Percentiles rank a stretch among this genome's conserved stretches.
phyloP scores from a whole-genome alignment of 2,888 invertebrate genomes.

The Gnatocerus cornutus region DNA sequence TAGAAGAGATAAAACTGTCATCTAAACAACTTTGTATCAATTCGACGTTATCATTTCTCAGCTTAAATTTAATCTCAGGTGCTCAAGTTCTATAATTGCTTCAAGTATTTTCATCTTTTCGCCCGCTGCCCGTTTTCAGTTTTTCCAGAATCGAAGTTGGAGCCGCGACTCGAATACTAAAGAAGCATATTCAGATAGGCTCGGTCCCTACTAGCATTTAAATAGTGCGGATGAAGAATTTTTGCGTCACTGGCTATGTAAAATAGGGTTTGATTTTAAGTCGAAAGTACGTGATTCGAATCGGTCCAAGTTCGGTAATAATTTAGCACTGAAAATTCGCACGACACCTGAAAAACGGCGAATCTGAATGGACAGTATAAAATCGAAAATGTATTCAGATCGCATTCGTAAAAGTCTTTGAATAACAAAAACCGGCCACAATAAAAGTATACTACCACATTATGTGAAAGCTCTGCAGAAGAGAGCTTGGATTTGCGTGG shows the following conservation, averaged over 20 bases:
- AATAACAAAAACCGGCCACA: conserved; percentile 64
- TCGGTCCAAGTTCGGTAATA: conserved; percentile 41
- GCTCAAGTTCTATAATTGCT: neutral
- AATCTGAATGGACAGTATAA: conserved; percentile 56
- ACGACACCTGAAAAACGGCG: conserved; percentile 52
- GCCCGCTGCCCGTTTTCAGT: conserved; percentile 51
- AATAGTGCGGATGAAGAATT: conserved; percentile 60
- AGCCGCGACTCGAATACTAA: conserved; percentile 48
- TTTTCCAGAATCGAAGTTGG: conserved; percentile 58
- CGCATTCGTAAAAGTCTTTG: conserved; percentile 57
- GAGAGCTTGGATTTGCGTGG: conserved; percentile 31
- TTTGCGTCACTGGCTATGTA: conserved; percentile 59
- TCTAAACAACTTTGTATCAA: too few species aligned
- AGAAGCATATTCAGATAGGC: conserved; percentile 59
- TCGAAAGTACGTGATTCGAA: conserved; percentile 54
- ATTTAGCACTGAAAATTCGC: conserved; percentile 46
- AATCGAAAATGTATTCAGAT: conserved; percentile 61
- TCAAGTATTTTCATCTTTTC: neutral
- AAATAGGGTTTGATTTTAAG: conserved; percentile 63
- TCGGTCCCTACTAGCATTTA: conserved; percentile 57
- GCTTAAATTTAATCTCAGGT: too few species aligned
- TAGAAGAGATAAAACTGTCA: too few species aligned
- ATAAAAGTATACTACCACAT: conserved; percentile 61
- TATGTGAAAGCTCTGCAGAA: conserved; percentile 50
- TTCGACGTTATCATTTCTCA: too few species aligned